Base-by-base conservation (phyloP, 2,797 vertebrate genomes). In the Anas georgica region DNA sequence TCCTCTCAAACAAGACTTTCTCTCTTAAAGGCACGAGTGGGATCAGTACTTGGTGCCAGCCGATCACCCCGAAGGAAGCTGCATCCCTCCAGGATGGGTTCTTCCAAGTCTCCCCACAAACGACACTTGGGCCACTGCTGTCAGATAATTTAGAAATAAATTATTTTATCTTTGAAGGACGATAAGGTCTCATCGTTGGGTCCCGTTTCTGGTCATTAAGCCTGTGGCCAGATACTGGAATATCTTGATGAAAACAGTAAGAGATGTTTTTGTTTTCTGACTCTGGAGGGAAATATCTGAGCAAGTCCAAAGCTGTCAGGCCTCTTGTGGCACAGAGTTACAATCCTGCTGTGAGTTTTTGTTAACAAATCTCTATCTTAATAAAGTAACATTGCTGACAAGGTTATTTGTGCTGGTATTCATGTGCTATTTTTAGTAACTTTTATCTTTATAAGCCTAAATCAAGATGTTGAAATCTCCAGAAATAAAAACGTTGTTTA, bases 11-110 rank as follows among this genome's bases (percentile, higher is more conserved):
- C 80, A 50, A 52, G 0, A 0, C 66, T 96, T 75, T 97, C 55
- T 97, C 83, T 96, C 31, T 94, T 96, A 82, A 97, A 99, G 99
- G 98, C 98, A 98, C 26, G 98, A 98, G 45, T 99, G 99, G 99
- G 99, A 99, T 95, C 97, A 96, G 63, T 99, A 98, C 96, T 94
- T 99, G 97, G 98, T 98, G 50, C 97, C 98, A 6, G 95, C 95
- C 10, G 98, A 99, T 95, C 98, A 99, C 91, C 98, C 98, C 0
- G 98, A 99, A 70, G 98, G 98, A 92, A 98, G 98, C 83, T 88
- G 96, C 6, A 90, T 99, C 93, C 99, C 99, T 93, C 98, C 98
- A 94, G 98, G 97, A 83, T 99, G 99, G 99, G 97, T 99, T 83
- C 96, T 99, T 55, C 99, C 99, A 0, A 97, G 97, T 29, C 80